These are phyloP conservation scores for Schizopygopsis malacanthus DNA, from an alignment of 2,797 vertebrate genomes.

Conservation along the genomic window DNA sequence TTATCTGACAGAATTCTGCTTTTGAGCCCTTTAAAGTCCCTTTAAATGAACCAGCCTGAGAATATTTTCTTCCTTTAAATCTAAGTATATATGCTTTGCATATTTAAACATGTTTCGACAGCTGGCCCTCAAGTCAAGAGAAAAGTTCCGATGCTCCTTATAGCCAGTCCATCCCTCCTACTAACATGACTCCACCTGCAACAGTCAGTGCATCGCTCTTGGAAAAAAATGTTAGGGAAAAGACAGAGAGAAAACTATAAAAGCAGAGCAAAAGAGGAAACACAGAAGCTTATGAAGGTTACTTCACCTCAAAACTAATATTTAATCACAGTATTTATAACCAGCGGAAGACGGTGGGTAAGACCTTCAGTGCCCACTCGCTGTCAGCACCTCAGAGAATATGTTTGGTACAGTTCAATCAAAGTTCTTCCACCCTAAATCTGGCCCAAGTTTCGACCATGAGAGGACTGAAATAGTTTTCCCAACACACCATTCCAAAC, in stretches of 20 bases:
- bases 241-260: conserved; percentile 13
- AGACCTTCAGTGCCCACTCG: conserved; percentile 53
- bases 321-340: conserved; percentile 75
- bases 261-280: conserved; percentile 21
- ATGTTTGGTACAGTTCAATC: conserved; percentile 36
- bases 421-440: conserved; percentile 6
- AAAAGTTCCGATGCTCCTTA: conserved; percentile 27
- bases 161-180: conserved; percentile 49
- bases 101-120: conserved; percentile 26
- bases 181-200: conserved; percentile 33
- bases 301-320: conserved; percentile 70
- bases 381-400: conserved; percentile 54
- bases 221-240: background rate
- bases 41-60: background rate
- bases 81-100: conserved; percentile 21
- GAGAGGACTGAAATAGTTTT: background rate
- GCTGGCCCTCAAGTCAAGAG: conserved; percentile 13
- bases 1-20: background rate
- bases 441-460: background rate
- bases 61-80: conserved; percentile 9
- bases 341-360: conserved; percentile 57
- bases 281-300: conserved; percentile 31
- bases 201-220: background rate
- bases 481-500: conserved; percentile 2
- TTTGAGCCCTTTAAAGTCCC: background rate